phyloP scores from a whole-genome alignment of 2,113 vertebrate genomes.

The Anoura caudifer region DNA sequence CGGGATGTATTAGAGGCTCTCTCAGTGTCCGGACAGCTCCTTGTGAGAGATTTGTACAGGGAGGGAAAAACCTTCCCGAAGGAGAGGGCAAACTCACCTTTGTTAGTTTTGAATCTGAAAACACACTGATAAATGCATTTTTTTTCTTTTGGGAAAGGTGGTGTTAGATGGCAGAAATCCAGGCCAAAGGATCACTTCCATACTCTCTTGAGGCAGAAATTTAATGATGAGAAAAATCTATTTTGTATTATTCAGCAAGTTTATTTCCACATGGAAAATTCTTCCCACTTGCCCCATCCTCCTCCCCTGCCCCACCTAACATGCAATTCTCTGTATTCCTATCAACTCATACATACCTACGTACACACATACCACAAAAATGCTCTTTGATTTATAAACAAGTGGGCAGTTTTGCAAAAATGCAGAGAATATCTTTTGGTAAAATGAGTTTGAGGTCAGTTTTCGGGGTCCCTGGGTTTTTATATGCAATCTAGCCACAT shows the following conservation, averaged over 20 bases:
- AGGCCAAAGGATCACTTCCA: conserved; percentile 56
- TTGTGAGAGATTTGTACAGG: background rate
- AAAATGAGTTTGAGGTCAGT: conserved; percentile 81
- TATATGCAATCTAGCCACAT: conserved; percentile 82
- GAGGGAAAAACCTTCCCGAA: background rate
- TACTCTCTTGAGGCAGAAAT: conserved; percentile 53
- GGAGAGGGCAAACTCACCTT: background rate
- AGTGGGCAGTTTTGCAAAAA: conserved; percentile 65
- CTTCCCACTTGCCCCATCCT: background rate
- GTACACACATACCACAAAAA: background rate
- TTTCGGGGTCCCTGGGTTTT: conserved; percentile 82
- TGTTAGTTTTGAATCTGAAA: conserved; percentile 54
- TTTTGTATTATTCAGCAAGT: conserved; percentile 75
- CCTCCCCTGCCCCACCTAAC: background rate
- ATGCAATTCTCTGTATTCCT: background rate
- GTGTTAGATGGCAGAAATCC: conserved; percentile 56
- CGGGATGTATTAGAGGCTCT: accelerated
- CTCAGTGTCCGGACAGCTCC: background rate
- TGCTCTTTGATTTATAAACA: conserved; percentile 57
- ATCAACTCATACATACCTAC: background rate
- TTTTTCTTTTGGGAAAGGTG: background rate
- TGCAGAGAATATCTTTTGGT: conserved; percentile 71
- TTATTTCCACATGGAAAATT: conserved; percentile 26
- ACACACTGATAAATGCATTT: background rate
- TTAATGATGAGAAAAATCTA: conserved; percentile 25